Base-by-base conservation (phyloP, 2,888 invertebrate species). In the Nysson spinosus region DNA sequence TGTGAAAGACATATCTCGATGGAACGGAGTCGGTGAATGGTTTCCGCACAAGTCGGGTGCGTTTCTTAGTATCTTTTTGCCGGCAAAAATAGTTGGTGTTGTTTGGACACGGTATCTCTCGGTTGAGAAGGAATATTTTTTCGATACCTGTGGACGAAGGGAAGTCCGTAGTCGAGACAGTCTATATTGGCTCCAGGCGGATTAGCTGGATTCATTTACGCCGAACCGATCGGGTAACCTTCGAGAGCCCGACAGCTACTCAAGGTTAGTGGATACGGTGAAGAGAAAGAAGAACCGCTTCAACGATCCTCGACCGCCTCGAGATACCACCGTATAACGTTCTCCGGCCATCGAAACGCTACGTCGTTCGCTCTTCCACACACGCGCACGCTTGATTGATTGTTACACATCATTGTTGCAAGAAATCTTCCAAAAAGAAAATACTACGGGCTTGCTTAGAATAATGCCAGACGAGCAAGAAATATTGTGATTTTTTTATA, bases 121-220 rank as follows among this genome's bases (percentile, higher is more conserved):
- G 34, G 12, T 34, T 34, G 14, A 14, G 24, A 2, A 1, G 24
- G 12, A 24, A 30, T n/a, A 42, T 52, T 43, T 47, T 52, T 34
- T 49, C 28, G 28, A 26, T 49, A 35, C 26, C 32, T 34, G 17
- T 12, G 37, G 22, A n/a, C 6, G 24, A 14, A 7, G 11, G n/a
- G 22, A 47, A 43, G 24, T 11, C n/a, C 11, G 14, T 28, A 44
- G 42, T 30, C 11, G 44, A 16, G 46, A 19, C 61, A 12, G 43
- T 47, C 47, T 35, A 34, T 57, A 34, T 34, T 58, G 55, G 49
- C 62, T 72, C 30, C 43, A 44, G 52, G 39, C 37, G 56, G 56
- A 72, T 72, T 72, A 72, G 52, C 28, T 40, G 62, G 50, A 62
- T 72, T 72, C 65, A 50, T 72, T 72, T 69, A 72, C 65, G 49